phyloP scores from a whole-genome alignment of 2,113 vertebrate species.

The Atractosteus spatula region DNA sequence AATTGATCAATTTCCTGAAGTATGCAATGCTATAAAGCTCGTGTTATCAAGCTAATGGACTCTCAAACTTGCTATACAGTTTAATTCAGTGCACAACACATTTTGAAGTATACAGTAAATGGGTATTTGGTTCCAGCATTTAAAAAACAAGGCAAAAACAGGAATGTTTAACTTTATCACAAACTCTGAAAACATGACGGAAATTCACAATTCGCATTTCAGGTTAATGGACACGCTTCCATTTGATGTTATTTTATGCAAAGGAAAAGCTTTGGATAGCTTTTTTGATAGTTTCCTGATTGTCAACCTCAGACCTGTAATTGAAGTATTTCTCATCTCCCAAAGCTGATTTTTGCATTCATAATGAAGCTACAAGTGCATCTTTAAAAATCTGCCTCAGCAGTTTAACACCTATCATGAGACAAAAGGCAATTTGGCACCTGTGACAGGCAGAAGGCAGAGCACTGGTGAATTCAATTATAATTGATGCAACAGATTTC shows the following conservation, averaged over 20 bases:
- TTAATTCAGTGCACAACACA: no score
- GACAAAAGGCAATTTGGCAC: background rate
- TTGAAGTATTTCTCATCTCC: background rate
- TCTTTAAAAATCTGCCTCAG: slow-evolving; percentile 4
- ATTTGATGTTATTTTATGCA: background rate
- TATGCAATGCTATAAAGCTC: no score
- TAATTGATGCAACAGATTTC: slow-evolving; percentile 17
- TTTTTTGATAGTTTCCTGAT: background rate
- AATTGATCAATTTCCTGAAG: no score
- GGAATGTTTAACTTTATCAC: background rate
- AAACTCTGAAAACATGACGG: background rate
- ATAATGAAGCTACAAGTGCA: slow-evolving; percentile 2
- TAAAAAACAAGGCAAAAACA: no score
- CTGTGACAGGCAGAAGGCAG: slow-evolving; percentile 12
- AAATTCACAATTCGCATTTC: slow-evolving; percentile 14
- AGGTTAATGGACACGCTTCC: background rate
- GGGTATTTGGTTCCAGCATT: no score
- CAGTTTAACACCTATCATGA: slow-evolving; percentile 11
- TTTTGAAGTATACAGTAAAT: no score
- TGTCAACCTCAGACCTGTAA: slow-evolving; percentile 8
- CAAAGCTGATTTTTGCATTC: background rate
- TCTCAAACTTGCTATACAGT: no score
- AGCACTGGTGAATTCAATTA: background rate
- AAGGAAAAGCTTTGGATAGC: background rate
- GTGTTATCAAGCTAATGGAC: no score